Base-by-base conservation (phyloP, 2,113 vertebrate species). In the Nanorana parkeri region DNA sequence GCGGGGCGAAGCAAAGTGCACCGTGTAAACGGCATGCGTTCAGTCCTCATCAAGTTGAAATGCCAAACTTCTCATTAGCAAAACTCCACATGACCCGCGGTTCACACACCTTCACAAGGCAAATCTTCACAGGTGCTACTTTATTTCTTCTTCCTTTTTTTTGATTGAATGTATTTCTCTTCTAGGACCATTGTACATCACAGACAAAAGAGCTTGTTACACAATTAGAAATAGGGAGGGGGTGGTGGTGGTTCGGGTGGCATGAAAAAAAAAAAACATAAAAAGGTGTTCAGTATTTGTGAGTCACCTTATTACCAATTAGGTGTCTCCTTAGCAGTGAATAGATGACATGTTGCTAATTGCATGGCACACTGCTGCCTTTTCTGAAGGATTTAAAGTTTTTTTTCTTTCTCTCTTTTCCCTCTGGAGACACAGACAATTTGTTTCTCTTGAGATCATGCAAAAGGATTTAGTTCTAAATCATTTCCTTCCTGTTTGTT, bases 401-500 rank as follows among this genome's bases (percentile, higher is more conserved):
- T 23, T 82, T 17, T 41, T 55, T 23, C n/a, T n/a, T n/a, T 36
- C 64, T 47, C 65, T 36, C 32, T 36, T 36, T 36, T 23, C 52
- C 71, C 61, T 68, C 74, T 58, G 65, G 78, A 76, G 79, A 78
- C 24, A 68, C 41, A 52, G 16, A 1, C 41, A 16, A 21, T 64
- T 47, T 11, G 1, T 47, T 58, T 26, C 68, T 78, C 63, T 55
- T 26, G 80, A 17, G 4, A 32, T 61, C 1, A 0, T 72, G 69
- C 69, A 71, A 47, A 64, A 58, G 68, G 84, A 67, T 81, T 84
- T 78, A 56, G n/a, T 75, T 41, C 54, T 17, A 72, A 84, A 61
- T 65, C 32, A 55, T 23, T 81, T 86, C 68, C 80, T 84, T 84
- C 80, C 85, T 68, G 80, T 69, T 52, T 72, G 67, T 80, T 63